phyloP scores from a whole-genome alignment of 2,797 vertebrate species.

The Parauchenoglanis ngamensis region DNA sequence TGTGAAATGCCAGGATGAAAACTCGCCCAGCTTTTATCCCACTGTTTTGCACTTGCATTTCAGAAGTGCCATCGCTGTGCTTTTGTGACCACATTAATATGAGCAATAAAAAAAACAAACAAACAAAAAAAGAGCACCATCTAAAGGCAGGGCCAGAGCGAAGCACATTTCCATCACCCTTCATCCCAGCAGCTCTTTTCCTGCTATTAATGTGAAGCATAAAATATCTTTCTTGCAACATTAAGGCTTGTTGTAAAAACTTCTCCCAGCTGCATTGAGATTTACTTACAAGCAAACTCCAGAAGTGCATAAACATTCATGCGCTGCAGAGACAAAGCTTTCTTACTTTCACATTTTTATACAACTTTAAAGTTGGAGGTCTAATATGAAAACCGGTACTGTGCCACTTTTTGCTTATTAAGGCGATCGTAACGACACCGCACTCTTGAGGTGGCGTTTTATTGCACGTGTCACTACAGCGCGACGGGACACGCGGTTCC shows the following conservation, averaged over 20 bases:
- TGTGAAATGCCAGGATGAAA: neutral
- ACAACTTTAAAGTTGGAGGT: neutral
- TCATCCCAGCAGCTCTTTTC: neutral
- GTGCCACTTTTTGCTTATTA: neutral
- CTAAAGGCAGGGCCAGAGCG: neutral
- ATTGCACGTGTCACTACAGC: neutral
- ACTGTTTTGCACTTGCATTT: neutral
- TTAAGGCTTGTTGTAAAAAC: neutral
- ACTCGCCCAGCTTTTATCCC: neutral
- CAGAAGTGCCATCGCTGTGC: neutral
- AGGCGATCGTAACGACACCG: neutral
- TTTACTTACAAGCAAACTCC: neutral
- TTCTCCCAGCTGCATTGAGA: too few relatives aligned
- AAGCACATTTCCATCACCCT: neutral
- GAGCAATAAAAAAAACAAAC: neutral
- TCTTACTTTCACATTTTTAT: neutral
- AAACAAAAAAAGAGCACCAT: neutral
- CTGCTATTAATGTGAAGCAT: neutral
- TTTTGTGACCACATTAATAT: neutral
- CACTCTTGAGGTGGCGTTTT: neutral
- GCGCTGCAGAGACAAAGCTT: neutral
- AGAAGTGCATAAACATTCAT: too few relatives aligned
- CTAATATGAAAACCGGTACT: too few relatives aligned
- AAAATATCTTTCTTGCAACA: neutral
- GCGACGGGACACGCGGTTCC: constrained; percentile 45